Evolutionary conservation across 2,888 invertebrate genomes (phyloP).

Genomic region (Drosophila macrothrix): DNA sequence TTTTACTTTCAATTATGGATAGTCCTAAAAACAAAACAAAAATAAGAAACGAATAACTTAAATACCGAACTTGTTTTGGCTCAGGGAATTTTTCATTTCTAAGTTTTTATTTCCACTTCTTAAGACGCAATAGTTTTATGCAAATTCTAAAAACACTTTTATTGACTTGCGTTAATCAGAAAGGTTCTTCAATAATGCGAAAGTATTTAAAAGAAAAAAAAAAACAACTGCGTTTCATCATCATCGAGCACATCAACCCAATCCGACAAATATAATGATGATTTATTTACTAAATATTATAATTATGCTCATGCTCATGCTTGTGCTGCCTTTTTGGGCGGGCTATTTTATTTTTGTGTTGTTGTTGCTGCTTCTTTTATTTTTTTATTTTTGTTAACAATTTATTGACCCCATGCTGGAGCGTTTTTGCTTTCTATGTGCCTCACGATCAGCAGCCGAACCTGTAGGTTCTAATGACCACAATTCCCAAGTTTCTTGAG

Average conservation of each 20-base stretch:
- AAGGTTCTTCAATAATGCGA: conserved; percentile 22
- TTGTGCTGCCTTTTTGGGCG: conserved; percentile 40
- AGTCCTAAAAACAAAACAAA: conserved; percentile 6
- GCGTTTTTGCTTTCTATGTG: conserved; percentile 72
- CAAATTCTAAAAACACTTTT: conserved; percentile 49
- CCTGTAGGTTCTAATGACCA: conserved; percentile 67
- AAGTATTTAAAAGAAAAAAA: conserved; percentile 15
- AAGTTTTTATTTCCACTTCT: conserved; percentile 3
- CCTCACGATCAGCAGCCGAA: conserved; percentile 26
- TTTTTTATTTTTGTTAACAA: conserved; percentile 63
- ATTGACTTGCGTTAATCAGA: conserved; percentile 36
- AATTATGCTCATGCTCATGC: conserved; percentile 50
- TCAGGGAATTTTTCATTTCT: conserved; percentile 30
- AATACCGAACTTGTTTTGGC: conserved; percentile 57
- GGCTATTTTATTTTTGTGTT: conserved; percentile 16
- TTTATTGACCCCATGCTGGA: conserved; percentile 71
- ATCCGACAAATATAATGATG: conserved; percentile 52
- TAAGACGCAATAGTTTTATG: conserved; percentile 70
- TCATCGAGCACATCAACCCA: conserved; percentile 14
- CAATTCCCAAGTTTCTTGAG: conserved; percentile 54
- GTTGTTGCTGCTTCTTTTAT: neutral
- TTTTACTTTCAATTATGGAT: conserved; percentile 71
- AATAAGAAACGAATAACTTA: conserved; percentile 18
- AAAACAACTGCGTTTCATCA: conserved; percentile 15
- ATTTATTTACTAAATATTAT: conserved; percentile 71